Base-by-base conservation (phyloP, 2,888 invertebrate genomes). In the Odontocerum albicorne region DNA sequence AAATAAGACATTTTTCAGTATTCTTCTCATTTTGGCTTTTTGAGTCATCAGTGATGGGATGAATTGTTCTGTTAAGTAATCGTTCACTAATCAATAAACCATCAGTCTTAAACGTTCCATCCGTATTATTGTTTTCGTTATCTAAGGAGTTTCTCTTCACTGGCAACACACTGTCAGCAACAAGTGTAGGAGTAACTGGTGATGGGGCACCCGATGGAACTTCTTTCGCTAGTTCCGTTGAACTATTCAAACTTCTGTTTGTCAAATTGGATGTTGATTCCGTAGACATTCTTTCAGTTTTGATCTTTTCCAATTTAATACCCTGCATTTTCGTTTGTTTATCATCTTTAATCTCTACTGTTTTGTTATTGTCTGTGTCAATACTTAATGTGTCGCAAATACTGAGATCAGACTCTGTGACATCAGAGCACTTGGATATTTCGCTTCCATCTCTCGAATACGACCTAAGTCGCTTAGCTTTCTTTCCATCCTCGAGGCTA, bases 331-430 rank as follows among this genome's bases (percentile, higher is more conserved):
- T 49, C 7, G 31, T 27, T 13, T 38, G 22, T 4, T 13, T 33
- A 20, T 27, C 35, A 20, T 55, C 49, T 55, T 49, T 49, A 42
- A 19, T 38, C 12, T 49, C 49, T 43, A 35, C 12, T 27, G 35
- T 33, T 39, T 59, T 60, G 33, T 46, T 44, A 27, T 15, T 32
- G 12, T 46, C 49, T 17, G 40, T 22, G 27, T 60, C 58, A 4
- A 52, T 35, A 46, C 59, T 59, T 27, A 42, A 13, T n/a, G 39
- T 49, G 33, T 56, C 83, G 57, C 79, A 80, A 67, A 80, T 75
- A 68, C 84, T 84, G 63, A 83, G 70, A 65, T 84, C 83, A n/a
- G 83, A 83, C 68, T 84, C 84, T 15, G 79, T 77, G 64, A 75
- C 69, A 64, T 83, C 84, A 49, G 83, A 83, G 65, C 80, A 73